Conservation (phyloP, 2,113 vertebrate genomes). For the Pithys albifrons region DNA sequence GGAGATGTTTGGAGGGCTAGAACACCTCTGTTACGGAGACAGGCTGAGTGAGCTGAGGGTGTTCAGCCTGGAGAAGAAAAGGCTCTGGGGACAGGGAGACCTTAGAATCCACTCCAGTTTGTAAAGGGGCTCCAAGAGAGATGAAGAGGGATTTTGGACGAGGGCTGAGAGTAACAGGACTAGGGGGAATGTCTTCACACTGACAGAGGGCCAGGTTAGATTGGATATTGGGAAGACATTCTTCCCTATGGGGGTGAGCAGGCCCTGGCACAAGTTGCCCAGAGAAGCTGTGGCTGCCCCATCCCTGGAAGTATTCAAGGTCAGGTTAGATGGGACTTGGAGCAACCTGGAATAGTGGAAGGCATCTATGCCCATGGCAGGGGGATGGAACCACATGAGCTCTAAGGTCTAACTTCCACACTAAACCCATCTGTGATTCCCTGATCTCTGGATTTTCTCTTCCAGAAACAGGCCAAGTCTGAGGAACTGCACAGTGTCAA, state of each 20-base stretch:
- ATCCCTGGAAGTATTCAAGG: not conserved
- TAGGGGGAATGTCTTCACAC: not conserved
- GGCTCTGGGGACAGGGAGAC: not conserved
- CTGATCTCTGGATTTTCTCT: not conserved
- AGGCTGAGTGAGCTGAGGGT: not conserved
- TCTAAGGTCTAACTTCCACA: rapidly evolving
- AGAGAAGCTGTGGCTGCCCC: not conserved
- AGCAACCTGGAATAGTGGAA: not conserved
- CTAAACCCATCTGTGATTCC: not conserved
- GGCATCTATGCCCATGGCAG: not conserved
- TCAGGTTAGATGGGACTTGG: not conserved
- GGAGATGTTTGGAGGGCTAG: not conserved
- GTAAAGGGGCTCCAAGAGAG: not conserved
- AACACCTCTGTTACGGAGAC: not conserved
- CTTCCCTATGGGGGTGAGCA: not conserved
- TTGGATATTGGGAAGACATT: not conserved
- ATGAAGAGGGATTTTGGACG: not conserved
- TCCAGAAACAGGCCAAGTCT: slow-evolving; percentile 73
- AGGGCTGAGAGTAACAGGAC: not conserved
- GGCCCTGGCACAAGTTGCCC: not conserved
- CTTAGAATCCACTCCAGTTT: not conserved
- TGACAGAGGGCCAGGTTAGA: not conserved
- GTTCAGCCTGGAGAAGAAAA: not conserved
- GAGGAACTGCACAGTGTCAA: slow-evolving; percentile 55
- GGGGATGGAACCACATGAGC: rapidly evolving